Evolutionary conservation across 1,140 invertebrate genomes (phyloP).

Genomic region (Drosophila simulans): DNA sequence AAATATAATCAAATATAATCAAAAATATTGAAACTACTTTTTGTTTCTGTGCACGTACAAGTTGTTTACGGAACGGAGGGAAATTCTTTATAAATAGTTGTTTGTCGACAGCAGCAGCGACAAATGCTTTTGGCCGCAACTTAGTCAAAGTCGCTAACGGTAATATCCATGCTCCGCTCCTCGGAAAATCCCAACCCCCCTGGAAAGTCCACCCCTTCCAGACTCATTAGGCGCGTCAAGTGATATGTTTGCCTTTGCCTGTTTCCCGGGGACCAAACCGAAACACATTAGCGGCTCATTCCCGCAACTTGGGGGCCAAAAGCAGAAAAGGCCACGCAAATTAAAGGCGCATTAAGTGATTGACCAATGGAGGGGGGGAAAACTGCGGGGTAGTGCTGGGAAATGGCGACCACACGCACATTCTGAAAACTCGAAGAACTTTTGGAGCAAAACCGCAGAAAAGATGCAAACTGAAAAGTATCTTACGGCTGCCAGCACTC

Average conservation of each 20-base stretch:
- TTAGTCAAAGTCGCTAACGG: constrained; percentile 66
- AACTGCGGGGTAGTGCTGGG: not conserved
- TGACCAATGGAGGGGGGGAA: not conserved
- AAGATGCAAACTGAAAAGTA: constrained; percentile 31
- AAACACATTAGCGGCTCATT: constrained; percentile 79
- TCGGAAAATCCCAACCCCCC: constrained; percentile 11
- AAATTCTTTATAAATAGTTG: constrained; percentile 74
- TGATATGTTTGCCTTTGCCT: constrained; percentile 69
- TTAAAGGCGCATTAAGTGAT: constrained; percentile 74
- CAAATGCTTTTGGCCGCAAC: constrained; percentile 51
- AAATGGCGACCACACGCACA: constrained; percentile 40
- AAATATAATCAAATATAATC: no score
- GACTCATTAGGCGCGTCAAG: constrained; percentile 81
- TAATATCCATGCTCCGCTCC: constrained; percentile 15
- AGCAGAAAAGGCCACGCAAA: constrained; percentile 51
- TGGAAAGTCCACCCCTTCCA: not conserved
- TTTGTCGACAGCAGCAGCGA: constrained; percentile 41
- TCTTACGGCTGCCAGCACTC: constrained; percentile 18
- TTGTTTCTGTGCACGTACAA: constrained; percentile 11
- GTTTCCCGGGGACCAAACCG: constrained; percentile 47
- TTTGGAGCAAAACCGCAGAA: constrained; percentile 6
- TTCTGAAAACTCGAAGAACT: constrained; percentile 32
- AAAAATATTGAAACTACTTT: not conserved
- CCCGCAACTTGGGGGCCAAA: constrained; percentile 60
- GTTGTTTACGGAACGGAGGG: constrained; percentile 18